Base-by-base conservation (phyloP, 1,140 invertebrate species). In the Drosophila nigromelanica region DNA sequence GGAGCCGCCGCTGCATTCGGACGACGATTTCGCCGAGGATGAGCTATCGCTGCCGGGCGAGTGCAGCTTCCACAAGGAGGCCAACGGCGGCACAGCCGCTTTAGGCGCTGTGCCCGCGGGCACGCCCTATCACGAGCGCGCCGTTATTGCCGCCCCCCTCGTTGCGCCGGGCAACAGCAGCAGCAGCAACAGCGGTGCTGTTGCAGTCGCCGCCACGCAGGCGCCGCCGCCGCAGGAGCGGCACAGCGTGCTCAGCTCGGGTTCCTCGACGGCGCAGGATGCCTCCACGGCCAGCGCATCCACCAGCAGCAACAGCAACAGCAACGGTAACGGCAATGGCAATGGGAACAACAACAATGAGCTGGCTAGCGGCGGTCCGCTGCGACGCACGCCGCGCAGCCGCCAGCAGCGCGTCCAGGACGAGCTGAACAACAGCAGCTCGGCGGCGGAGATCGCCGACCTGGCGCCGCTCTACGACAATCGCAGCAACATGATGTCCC, bases 21-120 rank as follows among this genome's bases (percentile, higher is more conserved):
- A 95, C 79, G 95, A 95, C 69, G 95, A 95, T 68, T 95, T 95
- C 72, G 95, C 94, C 64, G 95, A 95, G 89, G 95, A 95, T 76
- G 95, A 95, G 80, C 90, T 95, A 15, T 94, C 91, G 82, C 92
- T 95, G 90, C 92, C 93, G 66, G 93, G 94, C 86, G 92, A 93
- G 69, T 82, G 86, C 91, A 93, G 92, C 37, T 91, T 92, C 66
- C 90, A 89, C 33, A 92, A 91, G 73, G 91, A 92, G 92, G 83
- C 90, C 30, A 52, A 35, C 27, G 21, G 21, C 30, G 14, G n/a
- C 14, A 21, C 30, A 56, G 37, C 18, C 1, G 35, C 47, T 0
- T n/a, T 69, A 0, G 55, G 18, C 4, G 92, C 91, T 64, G 92
- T 76, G 48, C 91, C 86, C 54, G 83, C 68, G 48, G 93, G 91